phyloP scores from a whole-genome alignment of 2,113 vertebrate genomes.

The Canis aureus region DNA sequence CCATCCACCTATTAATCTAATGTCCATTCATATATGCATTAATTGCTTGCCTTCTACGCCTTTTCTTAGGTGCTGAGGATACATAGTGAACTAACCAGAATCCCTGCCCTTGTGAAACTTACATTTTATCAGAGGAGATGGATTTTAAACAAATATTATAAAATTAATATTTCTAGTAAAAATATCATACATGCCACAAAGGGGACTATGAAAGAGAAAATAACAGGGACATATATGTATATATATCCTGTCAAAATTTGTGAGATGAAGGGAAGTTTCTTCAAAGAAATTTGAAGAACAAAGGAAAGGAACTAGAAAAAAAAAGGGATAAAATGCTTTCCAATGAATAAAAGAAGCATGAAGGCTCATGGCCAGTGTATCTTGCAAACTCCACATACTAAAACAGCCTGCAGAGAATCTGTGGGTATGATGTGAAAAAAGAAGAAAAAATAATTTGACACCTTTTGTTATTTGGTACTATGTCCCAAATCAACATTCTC shows the following conservation, averaged over 20 bases:
- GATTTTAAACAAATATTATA: background rate
- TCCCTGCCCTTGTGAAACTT: background rate
- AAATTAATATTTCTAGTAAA: background rate
- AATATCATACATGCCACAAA: background rate
- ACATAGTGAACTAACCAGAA: background rate
- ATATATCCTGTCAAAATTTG: background rate
- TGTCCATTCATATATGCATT: background rate
- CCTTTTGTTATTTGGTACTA: background rate
- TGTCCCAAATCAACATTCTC: background rate
- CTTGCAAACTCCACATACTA: background rate
- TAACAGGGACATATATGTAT: background rate
- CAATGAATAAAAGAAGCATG: background rate
- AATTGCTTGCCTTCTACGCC: background rate
- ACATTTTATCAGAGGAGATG: background rate
- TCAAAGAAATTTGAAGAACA: background rate
- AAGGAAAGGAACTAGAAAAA: background rate
- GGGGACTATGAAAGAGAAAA: background rate
- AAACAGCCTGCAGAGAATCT: background rate
- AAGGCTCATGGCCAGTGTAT: too few species aligned
- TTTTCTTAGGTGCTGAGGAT: background rate
- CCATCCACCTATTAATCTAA: too few species aligned
- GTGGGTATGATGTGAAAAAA: background rate
- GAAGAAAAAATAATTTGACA: background rate
- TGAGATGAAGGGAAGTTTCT: background rate
- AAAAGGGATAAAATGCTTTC: background rate